These are phyloP conservation scores for Linnaemya tessellans DNA, from an alignment of 2,888 invertebrate genomes.

Conservation along the genomic window DNA sequence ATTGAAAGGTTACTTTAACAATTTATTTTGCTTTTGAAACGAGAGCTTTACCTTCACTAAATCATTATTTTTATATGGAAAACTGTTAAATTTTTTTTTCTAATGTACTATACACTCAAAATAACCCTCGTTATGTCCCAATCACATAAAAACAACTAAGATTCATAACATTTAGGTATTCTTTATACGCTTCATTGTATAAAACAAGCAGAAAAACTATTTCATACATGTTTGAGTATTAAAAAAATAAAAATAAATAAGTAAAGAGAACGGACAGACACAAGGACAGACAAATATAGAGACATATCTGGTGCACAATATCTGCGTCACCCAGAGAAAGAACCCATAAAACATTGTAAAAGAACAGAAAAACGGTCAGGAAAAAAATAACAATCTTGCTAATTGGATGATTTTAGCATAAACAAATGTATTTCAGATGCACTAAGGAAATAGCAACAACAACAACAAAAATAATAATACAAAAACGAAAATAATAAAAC, in stretches of 20 bases:
- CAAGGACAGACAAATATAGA: slow-evolving; percentile 44
- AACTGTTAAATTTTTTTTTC: no score
- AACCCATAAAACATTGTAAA: slow-evolving; percentile 56
- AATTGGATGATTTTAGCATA: slow-evolving; percentile 84
- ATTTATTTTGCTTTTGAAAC: no score
- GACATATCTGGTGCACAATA: slow-evolving; percentile 66
- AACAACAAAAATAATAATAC: slow-evolving; percentile 15
- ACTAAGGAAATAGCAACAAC: slow-evolving; percentile 27
- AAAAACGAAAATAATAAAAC: slow-evolving; percentile 2
- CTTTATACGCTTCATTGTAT: slow-evolving; percentile 57
- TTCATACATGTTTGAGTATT: slow-evolving; percentile 49
- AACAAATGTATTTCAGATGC: slow-evolving; percentile 83
- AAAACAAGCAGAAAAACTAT: slow-evolving; percentile 56
- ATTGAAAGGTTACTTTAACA: no score
- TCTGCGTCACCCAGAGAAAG: slow-evolving; percentile 54
- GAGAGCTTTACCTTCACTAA: no score
- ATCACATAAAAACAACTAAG: slow-evolving; percentile 19
- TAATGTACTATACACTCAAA: no score
- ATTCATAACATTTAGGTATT: slow-evolving; percentile 62
- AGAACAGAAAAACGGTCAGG: slow-evolving; percentile 79
- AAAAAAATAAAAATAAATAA: slow-evolving; percentile 6
- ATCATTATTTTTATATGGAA: no score
- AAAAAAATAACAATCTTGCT: slow-evolving; percentile 83
- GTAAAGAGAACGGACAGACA: slow-evolving; percentile 64
- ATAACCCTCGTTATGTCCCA: slow-evolving; percentile 23